Conservation (phyloP, 2,797 vertebrate species). For the Rhinella marina region DNA sequence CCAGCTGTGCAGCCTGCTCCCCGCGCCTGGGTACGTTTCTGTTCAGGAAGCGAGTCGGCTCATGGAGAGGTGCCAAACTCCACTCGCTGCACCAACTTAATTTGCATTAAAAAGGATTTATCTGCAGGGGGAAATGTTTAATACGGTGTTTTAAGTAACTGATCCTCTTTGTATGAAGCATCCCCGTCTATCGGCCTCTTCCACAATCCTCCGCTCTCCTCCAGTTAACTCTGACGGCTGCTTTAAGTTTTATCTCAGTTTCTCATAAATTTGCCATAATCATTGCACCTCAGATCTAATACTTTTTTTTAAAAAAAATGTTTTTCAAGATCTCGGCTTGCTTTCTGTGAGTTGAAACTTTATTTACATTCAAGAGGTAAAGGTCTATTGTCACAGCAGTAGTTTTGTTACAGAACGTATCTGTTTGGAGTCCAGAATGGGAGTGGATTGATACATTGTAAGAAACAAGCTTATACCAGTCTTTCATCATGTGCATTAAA, state of each 20-base stretch:
- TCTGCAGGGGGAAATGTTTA: slow-evolving; percentile 59
- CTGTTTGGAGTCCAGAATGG: too few relatives aligned
- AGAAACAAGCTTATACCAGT: not conserved
- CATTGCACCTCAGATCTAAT: too few relatives aligned
- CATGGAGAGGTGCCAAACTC: slow-evolving; percentile 49
- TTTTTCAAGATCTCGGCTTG: too few relatives aligned
- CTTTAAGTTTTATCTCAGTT: not conserved
- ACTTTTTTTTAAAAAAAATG: too few relatives aligned
- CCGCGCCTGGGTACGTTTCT: not conserved
- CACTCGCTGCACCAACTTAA: slow-evolving; percentile 25
- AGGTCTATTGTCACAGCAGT: too few relatives aligned
- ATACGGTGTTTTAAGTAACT: slow-evolving; percentile 59
- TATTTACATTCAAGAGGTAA: too few relatives aligned
- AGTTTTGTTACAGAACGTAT: too few relatives aligned
- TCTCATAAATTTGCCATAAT: too few relatives aligned
- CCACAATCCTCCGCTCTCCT: not conserved
- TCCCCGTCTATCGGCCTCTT: slow-evolving; percentile 19
- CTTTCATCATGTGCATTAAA: too few relatives aligned
- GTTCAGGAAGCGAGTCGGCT: slow-evolving; percentile 17
- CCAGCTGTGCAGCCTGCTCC: slow-evolving; percentile 4
- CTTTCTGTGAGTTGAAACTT: too few relatives aligned
- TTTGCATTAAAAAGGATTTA: slow-evolving; percentile 62
- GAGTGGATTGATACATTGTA: not conserved
- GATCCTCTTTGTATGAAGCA: slow-evolving; percentile 49
- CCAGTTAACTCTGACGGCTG: not conserved